These are phyloP conservation scores for Pocota personata DNA, from an alignment of 2,888 invertebrate genomes.

Conservation along the genomic window DNA sequence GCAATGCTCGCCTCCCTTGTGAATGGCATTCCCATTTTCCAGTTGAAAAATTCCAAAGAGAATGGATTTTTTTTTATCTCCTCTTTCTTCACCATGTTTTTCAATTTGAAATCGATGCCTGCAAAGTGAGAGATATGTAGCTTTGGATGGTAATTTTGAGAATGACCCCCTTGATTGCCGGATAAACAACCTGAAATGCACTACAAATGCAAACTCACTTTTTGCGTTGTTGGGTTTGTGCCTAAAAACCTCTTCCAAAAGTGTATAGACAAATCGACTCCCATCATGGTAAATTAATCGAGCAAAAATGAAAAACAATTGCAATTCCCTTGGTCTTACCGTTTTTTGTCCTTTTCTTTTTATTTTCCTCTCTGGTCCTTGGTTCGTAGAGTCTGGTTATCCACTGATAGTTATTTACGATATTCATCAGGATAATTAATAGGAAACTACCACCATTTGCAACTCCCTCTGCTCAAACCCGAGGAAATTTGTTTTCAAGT, in stretches of 20 bases:
- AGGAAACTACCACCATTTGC: conserved; percentile 32
- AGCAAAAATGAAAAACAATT: conserved; percentile 72
- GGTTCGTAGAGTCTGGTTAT: neutral
- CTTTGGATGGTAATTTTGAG: conserved; percentile 16
- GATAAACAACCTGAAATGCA: conserved; percentile 42
- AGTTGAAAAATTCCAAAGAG: conserved; percentile 62
- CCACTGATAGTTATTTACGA: conserved; percentile 69
- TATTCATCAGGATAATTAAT: conserved; percentile 71
- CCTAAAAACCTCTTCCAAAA: conserved; percentile 5
- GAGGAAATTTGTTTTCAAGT: conserved; percentile 53
- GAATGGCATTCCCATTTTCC: conserved; percentile 70
- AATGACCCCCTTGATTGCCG: conserved; percentile 2
- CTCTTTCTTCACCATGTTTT: conserved; percentile 34
- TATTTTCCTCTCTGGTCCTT: neutral
- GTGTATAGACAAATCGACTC: conserved; percentile 42
- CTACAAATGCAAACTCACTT: conserved; percentile 1
- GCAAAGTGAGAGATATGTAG: conserved; percentile 7
- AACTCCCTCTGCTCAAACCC: neutral
- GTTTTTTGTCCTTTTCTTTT: neutral
- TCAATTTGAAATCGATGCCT: conserved; percentile 62
- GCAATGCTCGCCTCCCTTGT: conserved; percentile 7
- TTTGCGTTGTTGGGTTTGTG: neutral
- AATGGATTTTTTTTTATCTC: conserved; percentile 6
- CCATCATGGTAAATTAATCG: conserved; percentile 68
- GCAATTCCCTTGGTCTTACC: conserved; percentile 31